Percentiles rank a stretch among this genome's conserved stretches.
phyloP scores from a whole-genome alignment of 2,888 invertebrate species.

The Pecten maximus region DNA sequence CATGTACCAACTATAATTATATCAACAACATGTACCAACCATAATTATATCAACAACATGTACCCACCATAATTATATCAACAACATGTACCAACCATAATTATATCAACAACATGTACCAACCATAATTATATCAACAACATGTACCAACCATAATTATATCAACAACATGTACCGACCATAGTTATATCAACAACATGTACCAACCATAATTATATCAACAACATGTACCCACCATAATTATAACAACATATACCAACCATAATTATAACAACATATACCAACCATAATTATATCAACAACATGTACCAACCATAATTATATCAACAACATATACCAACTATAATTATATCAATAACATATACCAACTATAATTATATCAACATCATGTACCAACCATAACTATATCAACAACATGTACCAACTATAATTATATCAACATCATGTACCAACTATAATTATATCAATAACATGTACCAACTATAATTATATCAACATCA shows the following conservation, averaged over 20 bases:
- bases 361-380: no score
- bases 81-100: background rate
- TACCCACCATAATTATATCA: background rate
- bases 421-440: no score
- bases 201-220: background rate
- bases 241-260: background rate
- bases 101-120: background rate
- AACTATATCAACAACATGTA: no score
- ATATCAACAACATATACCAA: no score
- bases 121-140: no score
- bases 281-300: no score
- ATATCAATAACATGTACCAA: no score
- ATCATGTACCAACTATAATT: no score
- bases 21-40: background rate
- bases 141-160: background rate
- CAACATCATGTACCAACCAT: no score
- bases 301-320: background rate
- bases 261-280: background rate
- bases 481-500: no score
- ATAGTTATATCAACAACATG: background rate
- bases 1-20: background rate
- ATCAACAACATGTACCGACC: background rate
- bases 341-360: no score
- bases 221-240: background rate
- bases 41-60: background rate